These are phyloP conservation scores for Semnornis frantzii DNA, from an alignment of 2,113 vertebrate genomes.

Conservation along the genomic window DNA sequence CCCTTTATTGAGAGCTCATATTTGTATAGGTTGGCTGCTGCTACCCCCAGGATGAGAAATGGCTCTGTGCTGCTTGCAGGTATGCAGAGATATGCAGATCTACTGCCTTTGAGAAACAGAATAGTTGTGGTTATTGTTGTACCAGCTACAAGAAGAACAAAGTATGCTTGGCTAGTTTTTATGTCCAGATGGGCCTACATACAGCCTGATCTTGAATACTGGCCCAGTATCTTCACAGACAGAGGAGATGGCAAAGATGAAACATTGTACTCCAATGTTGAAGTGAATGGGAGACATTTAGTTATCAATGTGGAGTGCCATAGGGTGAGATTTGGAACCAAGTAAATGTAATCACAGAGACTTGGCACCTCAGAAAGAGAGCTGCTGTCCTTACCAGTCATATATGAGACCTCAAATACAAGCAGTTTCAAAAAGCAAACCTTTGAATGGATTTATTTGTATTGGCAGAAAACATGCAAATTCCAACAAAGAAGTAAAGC, in stretches of 20 bases:
- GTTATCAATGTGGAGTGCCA: neutral
- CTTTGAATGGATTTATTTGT: neutral
- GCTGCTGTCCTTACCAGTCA: neutral
- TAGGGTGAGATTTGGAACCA: neutral
- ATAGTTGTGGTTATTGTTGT: neutral
- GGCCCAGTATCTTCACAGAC: neutral
- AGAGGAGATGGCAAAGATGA: neutral
- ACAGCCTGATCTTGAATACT: neutral
- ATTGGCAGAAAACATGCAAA: neutral
- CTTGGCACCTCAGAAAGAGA: neutral
- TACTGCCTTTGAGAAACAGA: neutral
- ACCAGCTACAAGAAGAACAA: neutral
- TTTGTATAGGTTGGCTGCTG: neutral
- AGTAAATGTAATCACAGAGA: neutral
- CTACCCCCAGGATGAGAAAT: neutral
- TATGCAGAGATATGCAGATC: neutral
- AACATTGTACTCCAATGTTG: neutral
- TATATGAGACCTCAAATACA: neutral
- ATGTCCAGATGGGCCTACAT: conserved; percentile 2
- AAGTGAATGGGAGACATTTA: neutral
- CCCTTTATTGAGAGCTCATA: neutral
- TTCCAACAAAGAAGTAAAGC: neutral
- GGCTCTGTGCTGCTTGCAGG: neutral
- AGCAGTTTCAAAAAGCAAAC: neutral
- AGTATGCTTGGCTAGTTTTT: conserved; percentile 9